A percentile compares a stretch with the other conserved stretches of the same genome.
These are phyloP conservation scores for Silvanus unidentatus DNA, from an alignment of 2,888 invertebrate species.

Conservation along the genomic window DNA sequence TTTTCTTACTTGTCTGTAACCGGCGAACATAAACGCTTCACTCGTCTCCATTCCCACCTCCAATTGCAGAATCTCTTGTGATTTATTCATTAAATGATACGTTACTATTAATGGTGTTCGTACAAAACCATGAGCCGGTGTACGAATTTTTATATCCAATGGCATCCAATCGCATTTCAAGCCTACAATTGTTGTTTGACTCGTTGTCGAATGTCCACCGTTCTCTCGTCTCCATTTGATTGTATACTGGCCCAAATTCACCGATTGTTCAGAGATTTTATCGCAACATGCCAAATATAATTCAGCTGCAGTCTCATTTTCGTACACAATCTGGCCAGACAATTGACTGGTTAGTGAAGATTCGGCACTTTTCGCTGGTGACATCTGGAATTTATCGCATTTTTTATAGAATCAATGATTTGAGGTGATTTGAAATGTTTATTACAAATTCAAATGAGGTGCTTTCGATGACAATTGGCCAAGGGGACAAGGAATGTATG, in stretches of 20 bases:
- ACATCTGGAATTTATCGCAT: slow-evolving; percentile 23
- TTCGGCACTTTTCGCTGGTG: slow-evolving; percentile 33
- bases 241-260: slow-evolving; percentile 51
- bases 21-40: slow-evolving; percentile 93
- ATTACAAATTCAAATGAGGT: slow-evolving; percentile 59
- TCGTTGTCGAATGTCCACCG: slow-evolving; percentile 32
- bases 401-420: too few species aligned
- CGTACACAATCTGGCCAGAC: slow-evolving; percentile 41
- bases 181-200: slow-evolving; percentile 35
- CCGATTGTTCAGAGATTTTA: slow-evolving; percentile 44
- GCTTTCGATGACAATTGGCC: slow-evolving; percentile 61
- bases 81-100: slow-evolving; percentile 68
- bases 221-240: slow-evolving; percentile 53
- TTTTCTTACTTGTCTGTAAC: slow-evolving; percentile 77
- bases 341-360: slow-evolving; percentile 38
- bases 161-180: slow-evolving; percentile 58
- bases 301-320: slow-evolving; percentile 52
- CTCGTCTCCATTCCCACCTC: slow-evolving; percentile 72
- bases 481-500: slow-evolving; percentile 63
- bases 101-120: slow-evolving; percentile 65
- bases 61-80: slow-evolving; percentile 64
- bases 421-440: background rate
- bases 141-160: slow-evolving; percentile 54
- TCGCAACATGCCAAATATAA: slow-evolving; percentile 46
- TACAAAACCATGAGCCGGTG: slow-evolving; percentile 72